A percentile compares a stretch with the other conserved stretches of the same genome.
These are phyloP conservation scores for Cyrtodaria siliqua DNA, from an alignment of 2,888 invertebrate genomes.

Conservation along the genomic window DNA sequence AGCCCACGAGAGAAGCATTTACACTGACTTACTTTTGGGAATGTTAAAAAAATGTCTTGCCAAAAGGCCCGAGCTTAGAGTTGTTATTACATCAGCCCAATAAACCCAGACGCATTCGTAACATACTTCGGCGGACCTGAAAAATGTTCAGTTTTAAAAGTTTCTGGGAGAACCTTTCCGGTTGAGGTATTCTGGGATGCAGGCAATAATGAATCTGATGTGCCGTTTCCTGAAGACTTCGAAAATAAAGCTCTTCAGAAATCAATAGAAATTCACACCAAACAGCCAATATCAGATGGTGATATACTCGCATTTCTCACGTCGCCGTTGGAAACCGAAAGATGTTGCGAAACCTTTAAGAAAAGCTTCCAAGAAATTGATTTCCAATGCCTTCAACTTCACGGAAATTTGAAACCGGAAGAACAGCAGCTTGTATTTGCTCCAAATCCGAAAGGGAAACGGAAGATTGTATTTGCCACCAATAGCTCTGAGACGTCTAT, in stretches of 20 bases:
- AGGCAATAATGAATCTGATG: slow-evolving; percentile 47
- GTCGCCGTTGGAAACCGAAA: slow-evolving; percentile 81
- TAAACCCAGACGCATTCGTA: slow-evolving; percentile 82
- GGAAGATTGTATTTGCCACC: too few species aligned
- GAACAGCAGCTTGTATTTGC: slow-evolving; percentile 83
- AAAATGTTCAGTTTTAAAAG: slow-evolving; percentile 76
- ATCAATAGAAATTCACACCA: slow-evolving; percentile 77
- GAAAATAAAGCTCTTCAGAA: slow-evolving; percentile 77
- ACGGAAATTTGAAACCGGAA: slow-evolving; percentile 81
- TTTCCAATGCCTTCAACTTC: slow-evolving; percentile 75
- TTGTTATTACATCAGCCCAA: slow-evolving; percentile 86
- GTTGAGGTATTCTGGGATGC: too few species aligned
- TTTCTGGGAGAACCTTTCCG: slow-evolving; percentile 84
- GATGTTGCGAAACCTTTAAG: slow-evolving; percentile 72
- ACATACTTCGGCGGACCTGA: slow-evolving; percentile 76
- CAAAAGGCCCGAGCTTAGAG: slow-evolving; percentile 78
- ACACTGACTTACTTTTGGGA: too few species aligned
- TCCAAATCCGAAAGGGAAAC: slow-evolving; percentile 58
- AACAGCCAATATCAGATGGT: slow-evolving; percentile 69
- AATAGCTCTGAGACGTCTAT: too few species aligned
- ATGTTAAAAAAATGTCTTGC: slow-evolving; percentile 79
- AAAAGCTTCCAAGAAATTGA: slow-evolving; percentile 39
- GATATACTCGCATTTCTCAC: slow-evolving; percentile 86
- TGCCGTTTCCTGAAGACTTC: slow-evolving; percentile 63
- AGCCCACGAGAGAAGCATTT: slow-evolving; percentile 85